phyloP scores from a whole-genome alignment of 2,888 invertebrate species.

The Sipha maydis region DNA sequence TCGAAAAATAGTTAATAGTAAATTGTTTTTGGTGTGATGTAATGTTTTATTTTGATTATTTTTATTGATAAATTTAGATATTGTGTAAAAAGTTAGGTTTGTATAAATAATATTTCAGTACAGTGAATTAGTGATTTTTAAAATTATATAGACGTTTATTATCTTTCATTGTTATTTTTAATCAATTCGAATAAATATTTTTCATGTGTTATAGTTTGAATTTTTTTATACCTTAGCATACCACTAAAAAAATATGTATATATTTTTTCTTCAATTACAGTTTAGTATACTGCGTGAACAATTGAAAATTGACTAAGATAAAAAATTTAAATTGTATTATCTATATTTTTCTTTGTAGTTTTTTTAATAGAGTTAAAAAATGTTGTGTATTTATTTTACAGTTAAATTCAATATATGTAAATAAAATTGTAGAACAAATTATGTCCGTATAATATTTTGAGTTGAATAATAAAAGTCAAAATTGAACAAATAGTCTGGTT shows the following conservation, averaged over 20 bases:
- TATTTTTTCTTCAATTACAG: not conserved
- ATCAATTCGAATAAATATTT: not conserved
- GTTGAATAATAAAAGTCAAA: not conserved
- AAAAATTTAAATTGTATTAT: not conserved
- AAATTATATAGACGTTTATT: not conserved
- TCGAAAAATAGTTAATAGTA: too few species aligned
- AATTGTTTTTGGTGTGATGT: too few species aligned
- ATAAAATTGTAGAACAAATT: not conserved
- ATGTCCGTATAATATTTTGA: not conserved
- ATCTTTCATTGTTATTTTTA: not conserved
- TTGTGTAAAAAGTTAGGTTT: too few species aligned
- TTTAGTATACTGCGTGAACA: not conserved
- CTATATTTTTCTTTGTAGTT: not conserved
- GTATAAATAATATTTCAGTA: too few species aligned
- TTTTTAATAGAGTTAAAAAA: not conserved
- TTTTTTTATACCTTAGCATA: not conserved
- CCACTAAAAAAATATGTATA: not conserved
- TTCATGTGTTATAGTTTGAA: not conserved
- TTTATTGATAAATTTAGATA: too few species aligned
- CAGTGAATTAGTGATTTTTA: too few species aligned
- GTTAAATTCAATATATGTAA: not conserved
- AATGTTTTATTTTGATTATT: too few species aligned
- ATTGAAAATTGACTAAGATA: slow-evolving; percentile 31
- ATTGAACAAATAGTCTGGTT: not conserved
- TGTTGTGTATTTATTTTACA: not conserved